Evolutionary conservation across 2,888 invertebrate genomes (phyloP), one percentile per base, ranked within the genome.

Genomic region (Aphodius sticticus): DNA sequence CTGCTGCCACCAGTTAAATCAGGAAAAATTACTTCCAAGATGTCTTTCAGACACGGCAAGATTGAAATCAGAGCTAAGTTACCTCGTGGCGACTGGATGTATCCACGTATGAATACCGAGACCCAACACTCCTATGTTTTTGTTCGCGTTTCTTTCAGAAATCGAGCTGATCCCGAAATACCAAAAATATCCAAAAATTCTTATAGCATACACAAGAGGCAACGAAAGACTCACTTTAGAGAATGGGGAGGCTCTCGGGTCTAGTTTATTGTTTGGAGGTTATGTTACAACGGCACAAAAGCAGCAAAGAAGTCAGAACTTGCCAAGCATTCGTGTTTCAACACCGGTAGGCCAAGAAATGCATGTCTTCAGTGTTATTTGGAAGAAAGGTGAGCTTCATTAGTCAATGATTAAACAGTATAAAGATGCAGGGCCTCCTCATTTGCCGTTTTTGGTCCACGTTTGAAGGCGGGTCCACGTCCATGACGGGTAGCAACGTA

Each of bases 311-410:
- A 86, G 89, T n/a, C n/a, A 7, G 6, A 84, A 90, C 36, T 84
- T 91, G 1, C 81, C 77, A 26, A 83, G 82, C 1, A 88, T 82
- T 7, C 81, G 75, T 5, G 37, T 78, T 26, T 6, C 16, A 35
- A 16, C 38, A 36, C 82, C 83, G n/a, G 79, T 74, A 69, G 70
- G 80, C 6, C 89, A 92, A 5, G 90, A 91, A 12, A 94, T 92
- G 86, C 95, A 95, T 83, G 89, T 89, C 0, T 96, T 93, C 86
- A 90, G 91, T 6, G 80, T 95, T 0, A 91, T 91, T 76, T 96
- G 96, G 96, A 53, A 53, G 53, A 53, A 53, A 7, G 53, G 53
- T 53, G 12, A 53, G 53, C 53, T 7, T 26, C 3, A 26, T 26
- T 26, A 26, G 26, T 26, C 26, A 26, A 26, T 2, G 26, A 26